Evolutionary conservation across 2,797 vertebrate species (phyloP).

Genomic region (Coilia nasus): DNA sequence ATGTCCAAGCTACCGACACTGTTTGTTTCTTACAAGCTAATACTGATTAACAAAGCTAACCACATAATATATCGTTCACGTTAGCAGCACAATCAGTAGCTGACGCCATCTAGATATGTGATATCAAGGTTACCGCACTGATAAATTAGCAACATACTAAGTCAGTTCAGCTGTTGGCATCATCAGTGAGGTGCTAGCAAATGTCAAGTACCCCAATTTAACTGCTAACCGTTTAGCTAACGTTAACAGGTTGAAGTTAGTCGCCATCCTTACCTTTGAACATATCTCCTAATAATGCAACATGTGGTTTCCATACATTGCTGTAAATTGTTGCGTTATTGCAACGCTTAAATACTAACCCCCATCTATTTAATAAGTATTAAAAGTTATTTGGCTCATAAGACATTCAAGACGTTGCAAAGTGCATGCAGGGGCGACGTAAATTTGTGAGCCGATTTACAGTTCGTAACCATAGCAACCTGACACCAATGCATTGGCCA

Average conservation of each 20-base stretch:
- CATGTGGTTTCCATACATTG: background rate
- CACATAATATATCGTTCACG: background rate
- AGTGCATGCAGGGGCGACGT: slow-evolving; percentile 13
- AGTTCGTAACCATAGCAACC: slow-evolving; percentile 15
- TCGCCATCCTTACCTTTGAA: background rate
- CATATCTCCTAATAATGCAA: background rate
- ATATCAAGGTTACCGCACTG: background rate
- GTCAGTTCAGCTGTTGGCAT: background rate
- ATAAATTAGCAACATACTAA: background rate
- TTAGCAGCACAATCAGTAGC: slow-evolving; percentile 14
- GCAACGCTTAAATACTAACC: background rate
- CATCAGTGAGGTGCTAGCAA: background rate
- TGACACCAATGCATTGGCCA: background rate
- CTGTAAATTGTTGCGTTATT: background rate
- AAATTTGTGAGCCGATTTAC: slow-evolving; percentile 22
- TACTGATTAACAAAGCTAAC: background rate
- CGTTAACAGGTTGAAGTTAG: background rate
- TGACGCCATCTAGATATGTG: background rate
- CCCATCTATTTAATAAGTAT: background rate
- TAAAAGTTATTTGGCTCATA: background rate
- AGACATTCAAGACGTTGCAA: background rate
- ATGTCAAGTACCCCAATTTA: background rate
- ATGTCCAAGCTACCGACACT: background rate
- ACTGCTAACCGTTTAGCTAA: background rate
- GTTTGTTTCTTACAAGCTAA: background rate